Evolutionary conservation across 2,888 invertebrate species (phyloP).

Genomic region (Cheilosia impressa): DNA sequence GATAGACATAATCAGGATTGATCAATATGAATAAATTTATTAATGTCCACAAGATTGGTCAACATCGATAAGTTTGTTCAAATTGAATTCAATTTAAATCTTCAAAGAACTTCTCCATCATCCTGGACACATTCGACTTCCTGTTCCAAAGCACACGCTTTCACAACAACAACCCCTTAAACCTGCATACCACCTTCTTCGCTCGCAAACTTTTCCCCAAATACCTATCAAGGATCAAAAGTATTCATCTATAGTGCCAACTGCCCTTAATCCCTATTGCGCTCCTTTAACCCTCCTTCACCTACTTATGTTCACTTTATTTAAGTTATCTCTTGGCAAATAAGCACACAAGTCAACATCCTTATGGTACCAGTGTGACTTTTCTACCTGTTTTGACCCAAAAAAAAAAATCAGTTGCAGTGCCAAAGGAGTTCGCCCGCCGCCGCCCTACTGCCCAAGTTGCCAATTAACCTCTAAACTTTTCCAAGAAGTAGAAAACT

Average conservation of each 20-base stretch:
- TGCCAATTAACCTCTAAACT: constrained; percentile 67
- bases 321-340: not conserved
- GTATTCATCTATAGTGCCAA: constrained; percentile 9
- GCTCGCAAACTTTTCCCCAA: constrained; percentile 1
- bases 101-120: no score
- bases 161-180: no score
- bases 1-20: no score
- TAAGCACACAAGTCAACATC: not conserved
- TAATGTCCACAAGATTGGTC: no score
- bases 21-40: no score
- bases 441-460: not conserved
- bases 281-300: constrained; percentile 7
- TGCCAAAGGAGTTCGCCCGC: not conserved
- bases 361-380: not conserved
- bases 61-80: no score
- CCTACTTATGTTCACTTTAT: constrained; percentile 1
- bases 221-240: constrained; percentile 16
- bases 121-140: no score
- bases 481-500: constrained; percentile 54
- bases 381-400: constrained; percentile 37
- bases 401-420: constrained; percentile 31
- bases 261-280: constrained; percentile 22
- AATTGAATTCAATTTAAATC: no score
- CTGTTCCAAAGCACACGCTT: no score
- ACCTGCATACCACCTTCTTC: not conserved